These are phyloP conservation scores for Scaptomyza caliginosa DNA, from an alignment of 2,888 invertebrate species.

Conservation along the genomic window DNA sequence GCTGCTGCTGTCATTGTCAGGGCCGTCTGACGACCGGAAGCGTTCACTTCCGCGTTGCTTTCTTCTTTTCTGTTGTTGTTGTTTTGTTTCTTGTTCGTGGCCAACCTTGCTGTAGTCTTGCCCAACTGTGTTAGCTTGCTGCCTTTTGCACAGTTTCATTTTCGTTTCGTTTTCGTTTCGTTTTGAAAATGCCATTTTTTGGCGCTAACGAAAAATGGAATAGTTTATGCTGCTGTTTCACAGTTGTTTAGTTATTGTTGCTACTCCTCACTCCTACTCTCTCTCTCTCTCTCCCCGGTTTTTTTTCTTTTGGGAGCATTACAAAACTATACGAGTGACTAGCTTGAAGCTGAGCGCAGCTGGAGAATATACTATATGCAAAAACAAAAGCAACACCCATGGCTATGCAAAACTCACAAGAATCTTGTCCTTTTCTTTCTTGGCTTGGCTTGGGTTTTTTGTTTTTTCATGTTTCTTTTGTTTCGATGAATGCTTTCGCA, in stretches of 20 bases:
- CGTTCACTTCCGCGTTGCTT: slow-evolving; percentile 4
- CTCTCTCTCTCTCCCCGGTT: not conserved
- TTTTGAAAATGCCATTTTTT: slow-evolving; percentile 3
- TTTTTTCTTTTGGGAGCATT: not conserved
- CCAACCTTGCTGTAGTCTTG: slow-evolving; percentile 2
- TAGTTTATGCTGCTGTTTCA: slow-evolving; percentile 2
- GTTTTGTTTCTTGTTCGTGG: not conserved
- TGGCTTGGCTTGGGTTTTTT: not conserved
- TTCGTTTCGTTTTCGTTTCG: no score
- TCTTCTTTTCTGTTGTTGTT: not conserved
- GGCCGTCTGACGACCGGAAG: slow-evolving; percentile 17
- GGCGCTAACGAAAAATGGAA: not conserved
- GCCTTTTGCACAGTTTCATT: not conserved
- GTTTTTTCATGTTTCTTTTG: not conserved
- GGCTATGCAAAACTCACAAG: slow-evolving; percentile 6
- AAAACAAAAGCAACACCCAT: slow-evolving; percentile 7
- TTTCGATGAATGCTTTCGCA: slow-evolving; percentile 6
- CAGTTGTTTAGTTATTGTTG: slow-evolving; percentile 8
- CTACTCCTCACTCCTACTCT: not conserved
- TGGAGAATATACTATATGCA: slow-evolving; percentile 6
- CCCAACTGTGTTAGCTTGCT: not conserved
- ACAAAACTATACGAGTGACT: not conserved
- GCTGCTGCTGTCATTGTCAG: slow-evolving; percentile 19
- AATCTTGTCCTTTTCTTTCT: slow-evolving; percentile 5
- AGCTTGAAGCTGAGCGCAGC: slow-evolving; percentile 1